These are phyloP conservation scores for Phymatocera aterrima DNA, from an alignment of 2,888 invertebrate species.

Conservation along the genomic window DNA sequence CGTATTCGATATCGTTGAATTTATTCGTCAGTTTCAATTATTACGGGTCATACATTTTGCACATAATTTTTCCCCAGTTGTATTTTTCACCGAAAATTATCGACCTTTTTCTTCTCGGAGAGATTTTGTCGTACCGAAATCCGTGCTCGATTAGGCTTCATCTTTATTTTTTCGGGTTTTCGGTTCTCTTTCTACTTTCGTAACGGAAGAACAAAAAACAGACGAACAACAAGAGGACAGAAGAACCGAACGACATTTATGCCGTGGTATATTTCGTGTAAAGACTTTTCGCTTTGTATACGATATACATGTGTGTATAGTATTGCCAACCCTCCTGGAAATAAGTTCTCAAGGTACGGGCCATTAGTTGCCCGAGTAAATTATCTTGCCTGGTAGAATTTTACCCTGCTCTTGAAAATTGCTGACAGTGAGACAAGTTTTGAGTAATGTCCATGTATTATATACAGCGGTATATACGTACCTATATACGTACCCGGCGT, in stretches of 20 bases:
- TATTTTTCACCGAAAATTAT: constrained; percentile 3
- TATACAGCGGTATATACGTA: not conserved
- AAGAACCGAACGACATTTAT: not conserved
- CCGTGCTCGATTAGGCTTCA: not conserved
- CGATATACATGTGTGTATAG: no score
- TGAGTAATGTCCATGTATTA: constrained; percentile 4
- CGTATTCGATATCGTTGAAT: not conserved
- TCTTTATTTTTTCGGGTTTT: not conserved
- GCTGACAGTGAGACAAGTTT: constrained; percentile 35
- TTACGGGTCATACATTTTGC: not conserved
- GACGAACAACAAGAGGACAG: no score
- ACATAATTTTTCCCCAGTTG: no score
- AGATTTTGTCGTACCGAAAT: not conserved
- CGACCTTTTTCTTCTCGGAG: not conserved
- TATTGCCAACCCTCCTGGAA: not conserved
- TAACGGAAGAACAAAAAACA: no score
- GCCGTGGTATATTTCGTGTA: not conserved
- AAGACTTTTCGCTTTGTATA: constrained; percentile 6
- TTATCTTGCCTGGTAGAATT: constrained; percentile 36
- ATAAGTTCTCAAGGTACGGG: constrained; percentile 9
- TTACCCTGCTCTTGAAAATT: constrained; percentile 17
- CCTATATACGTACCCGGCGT: not conserved
- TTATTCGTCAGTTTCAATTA: constrained; percentile 17
- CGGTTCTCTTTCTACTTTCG: not conserved
- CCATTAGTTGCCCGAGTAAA: constrained; percentile 22